Conservation (phyloP, 30 jellyfish, hydroid and myxozoan genomes). For the Sanderia malayensis region DNA sequence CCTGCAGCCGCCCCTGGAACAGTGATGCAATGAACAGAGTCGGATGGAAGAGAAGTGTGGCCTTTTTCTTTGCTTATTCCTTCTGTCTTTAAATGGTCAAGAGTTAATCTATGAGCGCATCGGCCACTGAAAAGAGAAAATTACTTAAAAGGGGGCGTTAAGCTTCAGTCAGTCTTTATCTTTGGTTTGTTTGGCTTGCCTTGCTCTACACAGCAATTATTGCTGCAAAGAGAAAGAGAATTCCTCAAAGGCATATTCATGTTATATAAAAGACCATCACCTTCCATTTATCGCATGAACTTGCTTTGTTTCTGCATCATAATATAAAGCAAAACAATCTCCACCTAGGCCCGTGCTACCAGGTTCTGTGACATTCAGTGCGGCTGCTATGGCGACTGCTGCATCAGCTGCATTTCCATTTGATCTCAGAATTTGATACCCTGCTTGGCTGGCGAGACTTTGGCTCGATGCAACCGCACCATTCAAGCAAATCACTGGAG, state of each 20-base stretch:
- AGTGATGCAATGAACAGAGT: slow-evolving; percentile 57
- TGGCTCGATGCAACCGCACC: slow-evolving; percentile 94
- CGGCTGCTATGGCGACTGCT: slow-evolving; percentile 93
- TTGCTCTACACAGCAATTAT: too few relatives aligned
- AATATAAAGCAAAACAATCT: slow-evolving; percentile 74
- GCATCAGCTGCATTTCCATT: slow-evolving; percentile 99
- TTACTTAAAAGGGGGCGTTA: not conserved
- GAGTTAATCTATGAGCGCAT: slow-evolving; percentile 64
- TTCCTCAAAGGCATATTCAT: too few relatives aligned
- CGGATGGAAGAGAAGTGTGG: slow-evolving; percentile 57
- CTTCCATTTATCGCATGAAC: slow-evolving; percentile 85
- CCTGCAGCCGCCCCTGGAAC: slow-evolving; percentile 99
- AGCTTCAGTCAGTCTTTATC: too few relatives aligned
- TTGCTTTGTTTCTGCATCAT: slow-evolving; percentile 62
- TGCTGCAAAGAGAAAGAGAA: too few relatives aligned
- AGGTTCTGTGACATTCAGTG: slow-evolving; percentile 86
- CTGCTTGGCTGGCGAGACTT: slow-evolving; percentile 81
- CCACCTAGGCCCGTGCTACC: slow-evolving; percentile 97
- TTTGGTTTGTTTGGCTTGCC: too few relatives aligned
- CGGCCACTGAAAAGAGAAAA: slow-evolving; percentile 64
- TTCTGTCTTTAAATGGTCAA: slow-evolving; percentile 47
- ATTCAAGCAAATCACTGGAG: slow-evolving; percentile 72
- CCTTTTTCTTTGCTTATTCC: slow-evolving; percentile 77
- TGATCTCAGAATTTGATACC: slow-evolving; percentile 53
- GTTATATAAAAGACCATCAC: too few relatives aligned